Conservation (phyloP, 2,888 invertebrate species). For the Tenthredo notha region DNA sequence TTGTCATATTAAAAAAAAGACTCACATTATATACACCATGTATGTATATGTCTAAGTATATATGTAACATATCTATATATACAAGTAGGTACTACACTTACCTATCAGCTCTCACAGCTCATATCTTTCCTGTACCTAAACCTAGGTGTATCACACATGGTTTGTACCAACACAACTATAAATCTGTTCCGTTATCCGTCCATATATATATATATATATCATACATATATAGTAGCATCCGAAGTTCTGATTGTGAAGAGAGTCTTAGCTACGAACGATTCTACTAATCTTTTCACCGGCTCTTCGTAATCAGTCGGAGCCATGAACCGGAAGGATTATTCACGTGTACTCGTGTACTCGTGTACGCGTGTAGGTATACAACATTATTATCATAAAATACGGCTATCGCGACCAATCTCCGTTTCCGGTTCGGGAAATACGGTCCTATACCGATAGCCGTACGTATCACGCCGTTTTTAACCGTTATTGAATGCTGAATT, state of each 20-base stretch:
- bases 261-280: neutral
- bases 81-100: neutral
- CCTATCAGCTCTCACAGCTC: neutral
- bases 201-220: neutral
- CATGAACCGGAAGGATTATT: constrained; percentile 2
- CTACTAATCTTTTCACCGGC: neutral
- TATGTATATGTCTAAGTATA: no score
- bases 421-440: neutral
- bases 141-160: neutral
- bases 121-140: neutral
- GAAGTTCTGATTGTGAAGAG: neutral
- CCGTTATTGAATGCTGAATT: neutral
- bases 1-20: constrained; percentile 33
- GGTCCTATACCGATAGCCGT: neutral
- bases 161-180: neutral
- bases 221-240: no score
- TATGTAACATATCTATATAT: neutral
- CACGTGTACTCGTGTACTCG: neutral
- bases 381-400: neutral
- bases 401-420: neutral
- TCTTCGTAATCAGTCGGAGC: neutral
- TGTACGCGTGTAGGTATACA: neutral
- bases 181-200: constrained; percentile 6
- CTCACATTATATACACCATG: neutral
- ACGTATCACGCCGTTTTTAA: neutral